phyloP scores from a whole-genome alignment of 2,113 vertebrate genomes.

The Capreolus pygargus region DNA sequence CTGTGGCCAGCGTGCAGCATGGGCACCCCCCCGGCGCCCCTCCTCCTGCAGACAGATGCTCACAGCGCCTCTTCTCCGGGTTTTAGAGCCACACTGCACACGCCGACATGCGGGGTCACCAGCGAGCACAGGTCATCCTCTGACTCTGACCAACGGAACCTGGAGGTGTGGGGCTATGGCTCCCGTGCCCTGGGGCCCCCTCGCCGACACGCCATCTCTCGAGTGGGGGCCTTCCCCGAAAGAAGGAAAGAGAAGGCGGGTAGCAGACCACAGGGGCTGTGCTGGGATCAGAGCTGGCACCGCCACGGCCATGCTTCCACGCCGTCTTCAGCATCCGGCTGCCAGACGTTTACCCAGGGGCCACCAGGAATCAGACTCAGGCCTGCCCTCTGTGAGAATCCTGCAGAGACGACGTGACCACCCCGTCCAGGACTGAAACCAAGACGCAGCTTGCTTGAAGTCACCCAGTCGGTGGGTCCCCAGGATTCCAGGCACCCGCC shows the following conservation, averaged over 20 bases:
- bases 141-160: rapidly evolving
- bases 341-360: neutral
- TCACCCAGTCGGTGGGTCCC: rapidly evolving
- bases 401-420: neutral
- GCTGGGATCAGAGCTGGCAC: rapidly evolving
- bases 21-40: rapidly evolving
- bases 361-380: neutral
- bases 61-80: rapidly evolving
- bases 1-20: rapidly evolving
- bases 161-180: neutral
- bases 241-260: neutral
- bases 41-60: rapidly evolving
- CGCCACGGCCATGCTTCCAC: rapidly evolving
- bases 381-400: neutral
- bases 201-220: rapidly evolving
- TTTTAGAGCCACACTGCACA: neutral
- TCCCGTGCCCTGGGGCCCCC: rapidly evolving
- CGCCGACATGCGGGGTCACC: too few species aligned
- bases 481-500: rapidly evolving
- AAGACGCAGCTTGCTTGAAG: neutral
- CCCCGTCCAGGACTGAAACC: neutral
- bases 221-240: rapidly evolving
- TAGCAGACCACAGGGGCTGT: neutral
- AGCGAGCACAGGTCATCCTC: neutral
- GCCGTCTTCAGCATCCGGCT: rapidly evolving